Evolutionary conservation across 2,888 invertebrate genomes (phyloP), one percentile per base, ranked within the genome.

Genomic region (Formica aserva): DNA sequence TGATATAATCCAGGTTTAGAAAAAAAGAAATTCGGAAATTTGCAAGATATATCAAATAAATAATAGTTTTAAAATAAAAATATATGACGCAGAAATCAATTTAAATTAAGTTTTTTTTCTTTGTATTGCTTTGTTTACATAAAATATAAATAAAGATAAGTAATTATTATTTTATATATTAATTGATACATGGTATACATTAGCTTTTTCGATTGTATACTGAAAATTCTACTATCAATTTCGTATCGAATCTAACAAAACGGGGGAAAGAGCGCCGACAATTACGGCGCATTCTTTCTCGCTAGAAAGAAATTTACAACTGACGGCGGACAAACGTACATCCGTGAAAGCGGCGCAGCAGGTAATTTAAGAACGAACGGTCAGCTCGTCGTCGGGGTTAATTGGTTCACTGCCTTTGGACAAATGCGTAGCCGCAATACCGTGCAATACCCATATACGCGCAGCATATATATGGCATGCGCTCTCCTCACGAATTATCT

Each of bases 371-470:
- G 67, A 77, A 57, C 9, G 45, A 45, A 32, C 38, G 26, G 41
- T 67, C 38, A 65, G 63, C 60, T 18, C 15, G 41, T 62, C 22
- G 32, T 62, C 29, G 18, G 45, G 60, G 60, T 82, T 77, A 77
- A 82, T 77, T 67, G 82, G 55, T 67, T 38, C 67, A n/a, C 48
- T 82, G 60, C 82, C 65, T 82, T 82, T 26, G 77, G 82, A 78
- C 60, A 62, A 63, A 80, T 45, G 55, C n/a, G 45, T 66, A 22
- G 29, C 65, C 60, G 35, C 6, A 35, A 35, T 35, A 35, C 1
- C 55, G 63, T 55, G 52, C 72, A 41, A 78, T 60, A 22, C 32
- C 35, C 65, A 41, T 13, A 38, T 29, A 8, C 8, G 52, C 55
- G 35, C 22, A 26, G 32, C 29, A 32, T 6, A 6, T 35, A 35